phyloP scores from a whole-genome alignment of 2,797 vertebrate species.

The Schizopygopsis pylzovi region DNA sequence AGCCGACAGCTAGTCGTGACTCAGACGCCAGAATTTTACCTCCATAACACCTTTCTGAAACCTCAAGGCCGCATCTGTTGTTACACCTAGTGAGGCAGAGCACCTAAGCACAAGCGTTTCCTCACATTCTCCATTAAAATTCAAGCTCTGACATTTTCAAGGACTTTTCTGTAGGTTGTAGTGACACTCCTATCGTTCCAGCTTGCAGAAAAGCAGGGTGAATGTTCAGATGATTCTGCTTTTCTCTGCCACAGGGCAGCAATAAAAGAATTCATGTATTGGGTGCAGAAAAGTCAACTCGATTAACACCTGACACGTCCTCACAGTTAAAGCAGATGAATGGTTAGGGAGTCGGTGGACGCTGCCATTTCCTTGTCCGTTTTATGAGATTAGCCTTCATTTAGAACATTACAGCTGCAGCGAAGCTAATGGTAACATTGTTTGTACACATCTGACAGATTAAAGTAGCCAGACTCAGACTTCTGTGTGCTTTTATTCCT shows the following conservation, averaged over 20 bases:
- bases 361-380: conserved; percentile 70
- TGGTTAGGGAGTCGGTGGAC: conserved; percentile 62
- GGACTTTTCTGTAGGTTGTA: conserved; percentile 24
- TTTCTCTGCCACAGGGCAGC: conserved; percentile 45
- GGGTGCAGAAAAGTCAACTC: conserved; percentile 68
- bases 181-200: neutral
- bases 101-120: neutral
- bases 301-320: conserved; percentile 77
- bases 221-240: conserved; percentile 10
- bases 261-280: conserved; percentile 52
- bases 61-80: neutral
- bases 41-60: neutral
- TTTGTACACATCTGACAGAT: conserved; percentile 41
- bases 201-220: conserved; percentile 11
- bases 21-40: neutral
- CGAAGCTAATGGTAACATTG: conserved; percentile 55
- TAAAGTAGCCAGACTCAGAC: conserved; percentile 3
- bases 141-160: conserved; percentile 38
- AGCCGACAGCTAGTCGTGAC: neutral
- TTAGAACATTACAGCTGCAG: conserved; percentile 71
- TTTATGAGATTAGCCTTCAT: conserved; percentile 75
- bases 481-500: neutral
- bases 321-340: conserved; percentile 77
- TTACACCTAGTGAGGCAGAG: no score
- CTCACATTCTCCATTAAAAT: neutral